These are phyloP conservation scores for Xylocampa areola DNA, from an alignment of 2,888 invertebrate genomes.

Conservation along the genomic window DNA sequence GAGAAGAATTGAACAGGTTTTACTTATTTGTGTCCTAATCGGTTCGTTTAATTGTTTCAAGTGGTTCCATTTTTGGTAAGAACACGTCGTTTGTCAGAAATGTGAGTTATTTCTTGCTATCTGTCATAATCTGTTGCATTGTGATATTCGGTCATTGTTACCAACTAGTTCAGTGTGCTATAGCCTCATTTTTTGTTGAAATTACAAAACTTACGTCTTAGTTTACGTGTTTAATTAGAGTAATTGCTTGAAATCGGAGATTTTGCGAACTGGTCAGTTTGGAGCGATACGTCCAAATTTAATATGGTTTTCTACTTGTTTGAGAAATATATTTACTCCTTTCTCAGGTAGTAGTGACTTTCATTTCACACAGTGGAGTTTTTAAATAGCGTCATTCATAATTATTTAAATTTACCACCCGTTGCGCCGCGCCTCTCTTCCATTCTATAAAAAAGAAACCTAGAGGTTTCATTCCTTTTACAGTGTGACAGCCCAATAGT, in stretches of 20 bases:
- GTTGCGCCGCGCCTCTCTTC: slow-evolving; percentile 3
- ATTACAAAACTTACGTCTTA: slow-evolving; percentile 51
- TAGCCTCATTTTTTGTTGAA: slow-evolving; percentile 46
- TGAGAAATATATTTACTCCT: too few relatives aligned
- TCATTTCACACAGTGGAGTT: too few relatives aligned
- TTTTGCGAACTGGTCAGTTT: slow-evolving; percentile 42
- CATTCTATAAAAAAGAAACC: slow-evolving; percentile 5
- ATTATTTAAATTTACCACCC: slow-evolving; percentile 31
- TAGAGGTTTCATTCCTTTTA: slow-evolving; percentile 7
- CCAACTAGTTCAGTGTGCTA: slow-evolving; percentile 53
- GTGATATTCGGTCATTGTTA: slow-evolving; percentile 56
- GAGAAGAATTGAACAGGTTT: slow-evolving; percentile 33
- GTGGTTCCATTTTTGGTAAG: slow-evolving; percentile 47
- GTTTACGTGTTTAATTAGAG: slow-evolving; percentile 59
- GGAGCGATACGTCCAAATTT: slow-evolving; percentile 13
- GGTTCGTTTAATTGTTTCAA: slow-evolving; percentile 39
- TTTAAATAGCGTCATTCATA: neutral
- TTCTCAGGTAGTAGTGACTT: too few relatives aligned
- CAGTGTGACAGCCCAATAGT: slow-evolving; percentile 12
- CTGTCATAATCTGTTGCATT: slow-evolving; percentile 57
- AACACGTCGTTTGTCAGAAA: slow-evolving; percentile 50
- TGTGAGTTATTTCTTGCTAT: slow-evolving; percentile 49
- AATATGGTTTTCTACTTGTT: slow-evolving; percentile 11
- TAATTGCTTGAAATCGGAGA: slow-evolving; percentile 46
- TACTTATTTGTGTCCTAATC: slow-evolving; percentile 49